phyloP scores from a whole-genome alignment of 2,797 vertebrate genomes.

The Parauchenoglanis ngamensis region DNA sequence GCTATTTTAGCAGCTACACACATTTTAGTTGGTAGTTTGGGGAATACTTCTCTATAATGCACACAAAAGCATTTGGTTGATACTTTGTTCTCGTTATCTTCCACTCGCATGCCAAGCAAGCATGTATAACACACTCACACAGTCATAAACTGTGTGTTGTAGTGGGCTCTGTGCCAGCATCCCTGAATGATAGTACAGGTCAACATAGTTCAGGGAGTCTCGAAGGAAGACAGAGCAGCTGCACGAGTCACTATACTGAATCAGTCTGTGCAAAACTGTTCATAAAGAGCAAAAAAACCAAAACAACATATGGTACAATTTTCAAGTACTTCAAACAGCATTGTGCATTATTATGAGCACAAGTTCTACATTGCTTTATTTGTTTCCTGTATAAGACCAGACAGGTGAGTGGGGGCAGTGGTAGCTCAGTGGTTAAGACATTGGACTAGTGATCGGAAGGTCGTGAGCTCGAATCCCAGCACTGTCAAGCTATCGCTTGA shows the following conservation, averaged over 20 bases:
- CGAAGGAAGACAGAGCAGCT: conserved; percentile 35
- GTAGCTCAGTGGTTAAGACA: too few species aligned
- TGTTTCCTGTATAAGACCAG: not conserved
- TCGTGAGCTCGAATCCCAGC: too few species aligned
- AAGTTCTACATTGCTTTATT: not conserved
- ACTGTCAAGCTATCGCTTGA: too few species aligned
- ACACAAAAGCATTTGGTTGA: not conserved
- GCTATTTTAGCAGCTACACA: conserved; percentile 39
- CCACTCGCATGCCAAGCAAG: not conserved
- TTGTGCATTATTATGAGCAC: too few species aligned
- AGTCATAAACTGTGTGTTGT: conserved; percentile 12
- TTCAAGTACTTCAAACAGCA: not conserved
- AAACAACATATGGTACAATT: too few species aligned
- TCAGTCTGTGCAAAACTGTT: not conserved
- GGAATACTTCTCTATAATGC: conserved; percentile 12
- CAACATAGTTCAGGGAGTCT: not conserved
- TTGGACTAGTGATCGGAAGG: too few species aligned
- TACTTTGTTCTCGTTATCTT: not conserved
- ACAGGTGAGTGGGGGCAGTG: not conserved
- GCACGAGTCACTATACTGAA: not conserved
- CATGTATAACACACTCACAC: conserved; percentile 15
- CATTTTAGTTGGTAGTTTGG: not conserved
- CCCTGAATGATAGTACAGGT: conserved; percentile 19
- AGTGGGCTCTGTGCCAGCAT: conserved; percentile 22
- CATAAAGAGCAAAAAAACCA: not conserved